Evolutionary conservation across 2,797 vertebrate species (phyloP).

Genomic region (Manis pentadactyla): DNA sequence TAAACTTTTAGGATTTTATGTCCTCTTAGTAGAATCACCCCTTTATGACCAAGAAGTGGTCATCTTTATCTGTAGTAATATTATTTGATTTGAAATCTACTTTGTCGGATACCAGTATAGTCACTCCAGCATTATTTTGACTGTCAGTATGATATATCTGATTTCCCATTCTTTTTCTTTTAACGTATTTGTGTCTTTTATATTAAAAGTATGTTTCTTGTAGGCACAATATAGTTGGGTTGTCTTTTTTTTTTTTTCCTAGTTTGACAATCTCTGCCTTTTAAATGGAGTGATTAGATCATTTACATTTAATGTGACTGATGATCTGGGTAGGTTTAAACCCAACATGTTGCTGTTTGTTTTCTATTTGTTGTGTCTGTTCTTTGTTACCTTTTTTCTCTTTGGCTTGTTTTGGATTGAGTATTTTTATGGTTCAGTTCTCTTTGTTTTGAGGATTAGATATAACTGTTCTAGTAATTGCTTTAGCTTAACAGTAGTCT

Average conservation of each 20-base stretch:
- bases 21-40: not conserved
- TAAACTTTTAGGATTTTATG: not conserved
- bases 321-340: not conserved
- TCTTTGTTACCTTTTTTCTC: not conserved
- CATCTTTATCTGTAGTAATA: not conserved
- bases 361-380: not conserved
- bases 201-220: slow-evolving; percentile 11
- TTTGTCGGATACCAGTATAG: not conserved
- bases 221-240: not conserved
- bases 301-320: slow-evolving; percentile 36
- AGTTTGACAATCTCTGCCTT: not conserved
- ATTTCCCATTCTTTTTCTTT: not conserved
- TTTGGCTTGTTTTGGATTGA: not conserved
- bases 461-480: slow-evolving; percentile 13
- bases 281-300: not conserved
- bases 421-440: not conserved
- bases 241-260: not conserved
- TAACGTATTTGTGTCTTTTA: slow-evolving; percentile 18
- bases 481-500: slow-evolving; percentile 3
- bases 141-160: not conserved
- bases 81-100: not conserved
- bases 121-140: not conserved
- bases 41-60: slow-evolving; percentile 5
- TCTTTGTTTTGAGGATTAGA: not conserved
- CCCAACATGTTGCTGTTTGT: not conserved